Evolutionary conservation across 2,113 vertebrate species (phyloP).

Genomic region (Marmota flaviventris): DNA sequence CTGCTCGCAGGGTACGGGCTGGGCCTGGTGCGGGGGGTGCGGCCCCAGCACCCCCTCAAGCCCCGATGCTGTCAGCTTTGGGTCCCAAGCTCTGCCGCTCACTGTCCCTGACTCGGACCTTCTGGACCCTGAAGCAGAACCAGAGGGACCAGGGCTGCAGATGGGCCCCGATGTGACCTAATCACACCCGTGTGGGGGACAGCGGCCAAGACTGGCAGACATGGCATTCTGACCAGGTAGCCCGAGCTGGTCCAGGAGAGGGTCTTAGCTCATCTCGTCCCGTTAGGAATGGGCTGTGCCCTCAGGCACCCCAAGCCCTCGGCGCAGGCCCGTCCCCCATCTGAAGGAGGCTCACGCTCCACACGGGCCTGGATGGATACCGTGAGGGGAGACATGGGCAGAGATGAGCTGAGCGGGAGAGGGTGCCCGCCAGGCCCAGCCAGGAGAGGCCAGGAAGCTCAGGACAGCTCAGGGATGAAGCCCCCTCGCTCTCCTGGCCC

Average conservation of each 20-base stretch:
- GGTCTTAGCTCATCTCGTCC: conserved; percentile 12
- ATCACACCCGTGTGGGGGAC: neutral
- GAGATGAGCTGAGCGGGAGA: neutral
- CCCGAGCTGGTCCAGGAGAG: conserved; percentile 74
- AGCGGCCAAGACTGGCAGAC: neutral
- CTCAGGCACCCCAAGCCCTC: conserved; percentile 66
- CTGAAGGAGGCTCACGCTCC: conserved; percentile 76
- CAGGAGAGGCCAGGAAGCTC: too few relatives aligned
- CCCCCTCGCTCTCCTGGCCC: too few relatives aligned
- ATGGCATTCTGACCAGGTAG: conserved; percentile 44
- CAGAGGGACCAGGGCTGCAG: too few relatives aligned
- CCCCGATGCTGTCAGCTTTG: neutral
- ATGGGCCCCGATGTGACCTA: neutral
- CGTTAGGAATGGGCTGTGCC: conserved; percentile 76
- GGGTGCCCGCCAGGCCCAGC: too few relatives aligned
- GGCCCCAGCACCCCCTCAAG: too few relatives aligned
- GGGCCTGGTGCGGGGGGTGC: too few relatives aligned
- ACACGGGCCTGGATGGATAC: conserved; percentile 76
- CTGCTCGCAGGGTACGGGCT: too few relatives aligned
- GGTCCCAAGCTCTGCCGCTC: rapidly evolving
- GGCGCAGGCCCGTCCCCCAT: conserved; percentile 70
- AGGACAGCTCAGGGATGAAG: too few relatives aligned
- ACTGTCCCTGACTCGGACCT: too few relatives aligned
- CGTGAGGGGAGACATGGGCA: neutral
- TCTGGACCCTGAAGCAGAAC: rapidly evolving